Base-by-base conservation (phyloP, 1,140 invertebrate species). In the Eupristina koningsbergeri region DNA sequence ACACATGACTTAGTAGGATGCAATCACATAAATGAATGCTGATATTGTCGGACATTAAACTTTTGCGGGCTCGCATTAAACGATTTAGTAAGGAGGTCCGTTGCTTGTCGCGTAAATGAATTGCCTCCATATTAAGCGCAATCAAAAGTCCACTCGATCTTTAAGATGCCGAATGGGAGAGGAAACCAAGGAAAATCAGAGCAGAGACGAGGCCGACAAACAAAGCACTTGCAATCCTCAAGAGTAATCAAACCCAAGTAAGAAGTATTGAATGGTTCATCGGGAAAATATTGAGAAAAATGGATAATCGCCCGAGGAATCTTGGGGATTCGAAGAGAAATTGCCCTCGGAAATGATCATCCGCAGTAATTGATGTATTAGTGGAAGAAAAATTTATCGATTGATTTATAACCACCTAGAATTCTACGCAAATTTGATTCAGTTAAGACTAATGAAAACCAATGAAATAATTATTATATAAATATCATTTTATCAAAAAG, bases 41-140 rank as follows among this genome's bases (percentile, higher is more conserved):
- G 45, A 75, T 75, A 34, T 75, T 75, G 29, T 45, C 34, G 73
- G 73, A 50, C 73, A 75, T 75, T 75, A 50, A 75, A 53, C 6
- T 19, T 34, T 75, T 29, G 73, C 41, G 45, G 15, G n/a, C 41
- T 50, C 45, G 73, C 45, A 75, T n/a, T 75, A 53, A 75, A n/a
- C 45, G 29, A n/a, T 75, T 75, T 53, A 45, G 3, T 75, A 7
- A 31, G n/a, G n/a, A n/a, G n/a, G 45, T 75, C 29, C 17, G 2
- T 50, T 26, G 41, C 22, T 50, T 73, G 69, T 73, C 69, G 69
- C 69, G n/a, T n/a, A 75, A 75, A 47, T 29, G 73, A 53, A 75
- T 75, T 45, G 22, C 73, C 45, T 41, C 73, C 73, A 50, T 75
- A 75, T 75, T 47, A 75, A 75, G 41, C 29, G 19, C 29, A 29